phyloP scores from a whole-genome alignment of 1,140 invertebrate genomes.

The Globodera ellingtonae region DNA sequence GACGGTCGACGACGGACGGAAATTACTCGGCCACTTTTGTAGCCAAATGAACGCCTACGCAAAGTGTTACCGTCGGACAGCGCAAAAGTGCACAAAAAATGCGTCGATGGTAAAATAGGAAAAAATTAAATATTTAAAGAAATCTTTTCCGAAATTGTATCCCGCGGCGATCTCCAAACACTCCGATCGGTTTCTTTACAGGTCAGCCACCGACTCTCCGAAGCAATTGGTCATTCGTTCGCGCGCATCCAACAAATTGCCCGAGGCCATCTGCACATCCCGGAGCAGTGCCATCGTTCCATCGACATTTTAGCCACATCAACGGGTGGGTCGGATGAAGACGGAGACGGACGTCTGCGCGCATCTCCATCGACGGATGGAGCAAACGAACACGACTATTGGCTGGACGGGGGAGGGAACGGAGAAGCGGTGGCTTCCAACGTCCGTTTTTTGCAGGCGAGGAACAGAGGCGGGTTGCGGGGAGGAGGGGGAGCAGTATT shows the following conservation, averaged over 20 bases:
- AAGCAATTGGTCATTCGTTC: constrained; percentile 15
- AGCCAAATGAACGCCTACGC: constrained; percentile 22
- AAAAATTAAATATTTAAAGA: too few relatives aligned
- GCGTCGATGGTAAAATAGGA: neutral
- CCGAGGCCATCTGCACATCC: constrained; percentile 14
- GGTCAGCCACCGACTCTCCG: constrained; percentile 5
- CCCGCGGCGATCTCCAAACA: neutral
- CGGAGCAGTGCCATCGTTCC: constrained; percentile 14
- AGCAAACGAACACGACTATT: neutral
- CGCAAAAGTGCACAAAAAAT: constrained; percentile 22
- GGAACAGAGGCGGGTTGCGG: too few relatives aligned
- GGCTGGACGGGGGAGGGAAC: too few relatives aligned
- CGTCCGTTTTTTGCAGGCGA: too few relatives aligned
- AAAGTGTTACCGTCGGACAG: constrained; percentile 17
- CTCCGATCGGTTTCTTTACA: neutral
- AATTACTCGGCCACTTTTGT: neutral
- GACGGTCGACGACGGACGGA: neutral
- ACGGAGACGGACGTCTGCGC: neutral
- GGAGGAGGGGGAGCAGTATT: too few relatives aligned
- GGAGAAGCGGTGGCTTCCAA: too few relatives aligned
- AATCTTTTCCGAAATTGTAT: too few relatives aligned
- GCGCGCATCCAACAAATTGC: constrained; percentile 21
- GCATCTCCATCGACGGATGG: neutral
- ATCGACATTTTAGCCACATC: neutral
- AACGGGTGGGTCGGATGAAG: constrained; percentile 2